phyloP scores from a whole-genome alignment of 2,113 vertebrate species.

The rabbit (Oryctolagus cuniculus) region DNA sequence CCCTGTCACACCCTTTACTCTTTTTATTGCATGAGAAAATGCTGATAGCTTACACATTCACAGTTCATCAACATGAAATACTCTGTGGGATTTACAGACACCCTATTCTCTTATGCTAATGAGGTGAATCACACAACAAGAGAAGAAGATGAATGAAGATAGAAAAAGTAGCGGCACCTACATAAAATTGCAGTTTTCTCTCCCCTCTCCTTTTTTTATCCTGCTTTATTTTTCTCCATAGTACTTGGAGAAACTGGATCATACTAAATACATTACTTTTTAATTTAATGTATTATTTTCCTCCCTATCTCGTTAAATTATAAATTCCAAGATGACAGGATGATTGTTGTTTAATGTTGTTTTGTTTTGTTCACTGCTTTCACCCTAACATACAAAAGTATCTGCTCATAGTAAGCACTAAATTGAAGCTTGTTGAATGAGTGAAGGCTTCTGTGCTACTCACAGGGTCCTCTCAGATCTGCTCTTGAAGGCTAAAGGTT shows the following conservation, averaged over 20 bases:
- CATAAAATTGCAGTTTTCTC: neutral
- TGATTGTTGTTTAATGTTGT: neutral
- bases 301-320: neutral
- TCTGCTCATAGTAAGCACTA: neutral
- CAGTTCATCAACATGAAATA: constrained; percentile 77
- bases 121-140: constrained; percentile 74
- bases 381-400: neutral
- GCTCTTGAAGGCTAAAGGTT: neutral
- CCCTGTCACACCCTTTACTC: neutral
- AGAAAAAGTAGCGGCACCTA: neutral
- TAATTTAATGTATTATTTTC: neutral
- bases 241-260: neutral
- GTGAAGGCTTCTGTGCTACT: neutral
- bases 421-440: neutral
- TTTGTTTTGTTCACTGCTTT: neutral
- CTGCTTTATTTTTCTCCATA: neutral
- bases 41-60: constrained; percentile 78
- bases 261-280: neutral
- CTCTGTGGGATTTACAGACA: constrained; percentile 75
- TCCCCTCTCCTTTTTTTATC: neutral
- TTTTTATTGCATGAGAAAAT: constrained; percentile 80
- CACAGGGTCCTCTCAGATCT: neutral
- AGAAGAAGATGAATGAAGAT: neutral
- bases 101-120: constrained; percentile 62
- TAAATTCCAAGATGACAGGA: neutral